These are phyloP conservation scores for Drosophila mimica DNA, from an alignment of 2,888 invertebrate species.

Conservation along the genomic window DNA sequence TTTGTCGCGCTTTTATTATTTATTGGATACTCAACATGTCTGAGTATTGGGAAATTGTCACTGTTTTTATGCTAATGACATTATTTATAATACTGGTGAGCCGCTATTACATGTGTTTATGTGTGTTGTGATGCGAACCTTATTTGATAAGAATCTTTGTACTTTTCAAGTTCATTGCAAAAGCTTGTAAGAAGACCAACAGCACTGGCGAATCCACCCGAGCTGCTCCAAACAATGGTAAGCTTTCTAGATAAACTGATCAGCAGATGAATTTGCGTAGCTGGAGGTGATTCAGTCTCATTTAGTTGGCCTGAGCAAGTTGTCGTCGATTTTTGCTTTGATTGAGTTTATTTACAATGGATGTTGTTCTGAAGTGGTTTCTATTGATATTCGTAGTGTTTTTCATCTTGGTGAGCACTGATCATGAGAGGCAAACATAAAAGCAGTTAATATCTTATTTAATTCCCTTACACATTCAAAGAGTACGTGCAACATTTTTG, in stretches of 20 bases:
- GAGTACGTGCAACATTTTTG: background rate
- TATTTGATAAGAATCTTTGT: conserved; percentile 8
- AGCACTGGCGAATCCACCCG: background rate
- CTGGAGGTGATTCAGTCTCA: background rate
- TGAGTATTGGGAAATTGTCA: conserved; percentile 2
- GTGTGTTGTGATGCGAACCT: background rate
- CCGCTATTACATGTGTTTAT: background rate
- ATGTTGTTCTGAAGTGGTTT: background rate
- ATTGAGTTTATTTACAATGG: background rate
- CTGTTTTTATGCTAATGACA: background rate
- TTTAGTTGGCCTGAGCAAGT: background rate
- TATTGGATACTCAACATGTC: conserved; percentile 18
- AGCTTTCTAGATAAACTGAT: conserved; percentile 16
- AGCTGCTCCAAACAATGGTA: conserved; percentile 9
- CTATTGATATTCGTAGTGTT: background rate
- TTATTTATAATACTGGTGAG: conserved; percentile 35
- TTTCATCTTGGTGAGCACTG: background rate
- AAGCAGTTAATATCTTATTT: background rate
- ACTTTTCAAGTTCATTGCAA: conserved; percentile 21
- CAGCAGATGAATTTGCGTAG: background rate
- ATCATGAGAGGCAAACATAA: background rate
- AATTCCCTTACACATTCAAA: background rate
- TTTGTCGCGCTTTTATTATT: conserved; percentile 18
- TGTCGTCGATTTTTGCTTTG: background rate
- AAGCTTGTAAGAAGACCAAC: background rate